These are phyloP conservation scores for Pygocentrus nattereri DNA, from an alignment of 2,797 vertebrate genomes.

Conservation along the genomic window DNA sequence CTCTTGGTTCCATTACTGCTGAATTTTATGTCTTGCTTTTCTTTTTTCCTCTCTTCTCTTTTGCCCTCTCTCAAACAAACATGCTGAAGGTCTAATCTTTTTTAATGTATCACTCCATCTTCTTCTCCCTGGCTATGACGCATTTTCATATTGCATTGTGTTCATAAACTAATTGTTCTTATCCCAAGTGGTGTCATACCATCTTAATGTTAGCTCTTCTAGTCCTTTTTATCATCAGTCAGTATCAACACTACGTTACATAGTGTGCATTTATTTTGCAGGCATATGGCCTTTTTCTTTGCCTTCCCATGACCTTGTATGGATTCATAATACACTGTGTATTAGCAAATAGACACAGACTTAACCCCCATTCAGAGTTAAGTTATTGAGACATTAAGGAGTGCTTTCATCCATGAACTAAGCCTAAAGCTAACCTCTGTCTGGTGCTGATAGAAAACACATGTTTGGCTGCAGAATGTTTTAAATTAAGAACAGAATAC, in stretches of 20 bases:
- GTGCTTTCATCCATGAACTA: neutral
- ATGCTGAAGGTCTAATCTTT: neutral
- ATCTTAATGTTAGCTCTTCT: neutral
- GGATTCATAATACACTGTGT: slow-evolving; percentile 27
- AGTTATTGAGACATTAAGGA: neutral
- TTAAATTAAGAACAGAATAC: neutral
- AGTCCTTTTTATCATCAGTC: slow-evolving; percentile 10
- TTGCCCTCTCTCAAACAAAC: slow-evolving; percentile 16
- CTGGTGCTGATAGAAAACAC: neutral
- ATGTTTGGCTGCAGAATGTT: neutral
- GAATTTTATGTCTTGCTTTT: slow-evolving; percentile 35
- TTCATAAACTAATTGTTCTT: slow-evolving; percentile 18
- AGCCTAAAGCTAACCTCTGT: neutral
- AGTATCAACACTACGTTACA: slow-evolving; percentile 10
- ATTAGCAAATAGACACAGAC: neutral
- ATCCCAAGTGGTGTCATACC: neutral
- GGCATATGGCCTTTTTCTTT: slow-evolving; percentile 45
- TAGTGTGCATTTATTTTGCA: slow-evolving; percentile 17
- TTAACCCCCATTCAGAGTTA: too few species aligned
- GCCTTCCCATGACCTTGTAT: slow-evolving; percentile 32
- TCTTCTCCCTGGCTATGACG: neutral
- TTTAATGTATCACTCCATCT: neutral
- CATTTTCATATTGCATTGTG: slow-evolving; percentile 15
- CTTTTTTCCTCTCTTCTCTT: slow-evolving; percentile 28
- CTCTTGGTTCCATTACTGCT: slow-evolving; percentile 16